Percentiles rank a stretch among this genome's conserved stretches.
Evolutionary conservation across 2,797 vertebrate species (phyloP).

Genomic region (Champsocephalus gunnari): DNA sequence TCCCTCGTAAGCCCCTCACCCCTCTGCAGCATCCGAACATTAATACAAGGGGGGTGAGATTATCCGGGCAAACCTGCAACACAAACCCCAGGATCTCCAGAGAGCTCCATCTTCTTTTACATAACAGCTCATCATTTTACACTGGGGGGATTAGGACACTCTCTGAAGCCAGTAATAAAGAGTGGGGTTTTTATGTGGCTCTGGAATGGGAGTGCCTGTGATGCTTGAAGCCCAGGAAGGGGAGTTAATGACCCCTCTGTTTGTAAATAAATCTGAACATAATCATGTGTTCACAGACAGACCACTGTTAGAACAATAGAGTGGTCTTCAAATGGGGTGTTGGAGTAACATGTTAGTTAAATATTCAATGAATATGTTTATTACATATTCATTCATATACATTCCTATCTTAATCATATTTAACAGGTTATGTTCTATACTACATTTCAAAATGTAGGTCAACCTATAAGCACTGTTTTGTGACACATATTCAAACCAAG

Average conservation of each 20-base stretch:
- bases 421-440: too few species aligned
- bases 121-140: constrained; percentile 51
- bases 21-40: constrained; percentile 9
- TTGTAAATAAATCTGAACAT: constrained; percentile 20
- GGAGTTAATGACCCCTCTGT: neutral
- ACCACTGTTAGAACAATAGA: neutral
- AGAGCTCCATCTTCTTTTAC: constrained; percentile 43
- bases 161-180: constrained; percentile 37
- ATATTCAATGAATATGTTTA: too few species aligned
- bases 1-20: neutral
- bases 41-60: constrained; percentile 12
- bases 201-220: constrained; percentile 29
- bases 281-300: neutral
- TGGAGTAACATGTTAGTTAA: neutral
- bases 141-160: constrained; percentile 29
- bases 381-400: too few species aligned
- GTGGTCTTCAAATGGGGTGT: neutral
- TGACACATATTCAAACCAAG: too few species aligned
- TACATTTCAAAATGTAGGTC: too few species aligned
- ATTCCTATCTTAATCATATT: too few species aligned
- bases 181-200: constrained; percentile 43
- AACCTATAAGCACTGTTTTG: too few species aligned
- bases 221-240: constrained; percentile 1
- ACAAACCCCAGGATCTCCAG: constrained; percentile 39
- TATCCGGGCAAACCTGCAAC: constrained; percentile 29